Conservation (phyloP, 1,140 invertebrate genomes). For the Trichogramma pretiosum region DNA sequence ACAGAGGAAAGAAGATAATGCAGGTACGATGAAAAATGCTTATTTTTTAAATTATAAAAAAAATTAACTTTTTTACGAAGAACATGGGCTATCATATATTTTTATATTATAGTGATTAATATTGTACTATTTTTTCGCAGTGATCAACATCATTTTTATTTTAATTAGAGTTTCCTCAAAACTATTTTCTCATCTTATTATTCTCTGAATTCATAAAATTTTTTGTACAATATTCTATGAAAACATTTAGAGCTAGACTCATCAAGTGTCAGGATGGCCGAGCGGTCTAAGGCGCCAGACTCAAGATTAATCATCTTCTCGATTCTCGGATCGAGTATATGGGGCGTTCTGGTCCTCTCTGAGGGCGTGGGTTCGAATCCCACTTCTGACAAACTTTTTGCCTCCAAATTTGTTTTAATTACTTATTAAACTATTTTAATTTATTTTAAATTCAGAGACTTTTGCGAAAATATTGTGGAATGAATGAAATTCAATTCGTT, state of each 20-base stretch:
- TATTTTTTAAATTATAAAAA: too few species aligned
- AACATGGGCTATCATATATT: too few species aligned
- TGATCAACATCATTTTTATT: too few species aligned
- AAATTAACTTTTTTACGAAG: too few species aligned
- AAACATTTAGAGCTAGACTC: too few species aligned
- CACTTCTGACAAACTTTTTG: conserved; percentile 67
- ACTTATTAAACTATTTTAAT: not conserved
- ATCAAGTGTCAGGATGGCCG: conserved; percentile 50
- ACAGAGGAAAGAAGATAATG: too few species aligned
- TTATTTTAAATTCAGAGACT: not conserved
- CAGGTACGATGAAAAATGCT: too few species aligned
- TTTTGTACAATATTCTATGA: too few species aligned
- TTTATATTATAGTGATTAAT: too few species aligned
- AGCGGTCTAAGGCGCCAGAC: conserved; percentile 59
- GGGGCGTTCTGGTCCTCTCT: conserved; percentile 65
- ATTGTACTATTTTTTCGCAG: not conserved
- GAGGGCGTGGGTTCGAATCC: conserved; percentile 81
- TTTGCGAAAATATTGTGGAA: not conserved
- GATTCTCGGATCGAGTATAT: conserved; percentile 33
- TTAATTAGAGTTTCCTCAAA: too few species aligned
- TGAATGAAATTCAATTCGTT: not conserved
- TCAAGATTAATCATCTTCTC: conserved; percentile 50
- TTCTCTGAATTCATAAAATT: too few species aligned
- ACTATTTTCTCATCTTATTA: too few species aligned
- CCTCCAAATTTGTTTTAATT: not conserved